Evolutionary conservation across 1,140 invertebrate species (phyloP).

Genomic region (Diorhabda elongata): DNA sequence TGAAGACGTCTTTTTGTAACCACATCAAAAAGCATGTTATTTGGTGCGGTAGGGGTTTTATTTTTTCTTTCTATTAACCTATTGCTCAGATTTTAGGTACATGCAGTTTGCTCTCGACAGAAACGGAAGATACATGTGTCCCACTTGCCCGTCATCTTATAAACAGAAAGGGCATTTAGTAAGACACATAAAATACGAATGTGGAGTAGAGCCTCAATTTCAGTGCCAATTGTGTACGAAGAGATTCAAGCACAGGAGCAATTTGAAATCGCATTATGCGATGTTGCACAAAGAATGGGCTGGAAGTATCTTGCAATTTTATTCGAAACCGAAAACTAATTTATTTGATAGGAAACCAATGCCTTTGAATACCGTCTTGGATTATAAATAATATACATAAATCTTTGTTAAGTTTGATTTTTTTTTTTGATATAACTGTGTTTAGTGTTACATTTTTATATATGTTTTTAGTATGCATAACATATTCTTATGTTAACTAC

Average conservation of each 20-base stretch:
- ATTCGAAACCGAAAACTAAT: not conserved
- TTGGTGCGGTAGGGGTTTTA: not conserved
- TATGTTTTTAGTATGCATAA: no score
- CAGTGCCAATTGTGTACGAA: conserved; percentile 53
- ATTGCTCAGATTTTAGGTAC: conserved; percentile 32
- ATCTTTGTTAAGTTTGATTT: not conserved
- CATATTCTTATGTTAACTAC: no score
- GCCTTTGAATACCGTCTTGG: not conserved
- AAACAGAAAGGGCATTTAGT: conserved; percentile 48
- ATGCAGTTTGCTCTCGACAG: conserved; percentile 30
- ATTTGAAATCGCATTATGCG: conserved; percentile 32
- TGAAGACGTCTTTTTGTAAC: not conserved
- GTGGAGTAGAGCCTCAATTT: conserved; percentile 68
- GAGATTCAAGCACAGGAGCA: conserved; percentile 35
- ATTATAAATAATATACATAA: no score
- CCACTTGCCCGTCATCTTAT: conserved; percentile 31
- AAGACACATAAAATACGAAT: conserved; percentile 65
- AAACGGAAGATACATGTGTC: conserved; percentile 34
- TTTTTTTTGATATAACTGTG: no score
- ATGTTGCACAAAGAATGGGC: conserved; percentile 28
- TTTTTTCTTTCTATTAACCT: not conserved
- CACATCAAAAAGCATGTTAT: not conserved
- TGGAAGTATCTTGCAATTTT: not conserved
- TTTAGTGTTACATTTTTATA: no score
- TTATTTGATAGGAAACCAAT: not conserved